Evolutionary conservation across 2,797 vertebrate genomes (phyloP), one percentile per base, ranked within the genome.

Genomic region (Pelodytes ibericus): DNA sequence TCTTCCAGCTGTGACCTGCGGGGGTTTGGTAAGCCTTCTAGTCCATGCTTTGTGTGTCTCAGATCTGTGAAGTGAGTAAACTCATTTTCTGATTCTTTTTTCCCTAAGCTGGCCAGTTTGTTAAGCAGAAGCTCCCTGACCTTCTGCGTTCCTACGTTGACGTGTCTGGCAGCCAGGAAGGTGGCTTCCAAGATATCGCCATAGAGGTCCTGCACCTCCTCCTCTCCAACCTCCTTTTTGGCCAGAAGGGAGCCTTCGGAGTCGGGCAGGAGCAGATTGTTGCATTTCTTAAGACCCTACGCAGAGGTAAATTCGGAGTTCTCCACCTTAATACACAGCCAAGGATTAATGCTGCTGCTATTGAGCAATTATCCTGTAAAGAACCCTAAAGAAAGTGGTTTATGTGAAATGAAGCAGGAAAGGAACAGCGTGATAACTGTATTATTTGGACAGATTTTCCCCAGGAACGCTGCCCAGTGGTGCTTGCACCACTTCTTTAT

Each of bases 141-240:
- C 96, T 99, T 81, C 89, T 99, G 86, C 96, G 98, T 72, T 99
- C 98, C 67, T 99, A 99, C 90, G 94, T 95, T 2, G 97, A 99
- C 93, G 96, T 99, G 51, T 94, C 97, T 83, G 96, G 95, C 87
- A 98, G 93, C 91, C 97, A 99, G 92, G 97, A 99, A 98, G 98
- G 98, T 98, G 98, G 98, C 95, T 99, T 99, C 93, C 98, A 99
- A 87, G 98, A 99, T 90, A 99, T 99, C 90, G 96, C 98, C 83
- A 99, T 99, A 95, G 98, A 99, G 91, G 96, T 99, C 89, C 93
- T 99, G 90, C 97, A 99, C 91, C 95, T 99, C 85, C 95, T 99
- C 86, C 98, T 99, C 90, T 99, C 97, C 90, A 97, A 98, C 93
- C 95, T 99, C 87, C 95, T 99, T 72, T 99, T 99, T 87, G 98